These are phyloP conservation scores for Dynastes maya DNA, from an alignment of 2,888 invertebrate genomes.

Conservation along the genomic window DNA sequence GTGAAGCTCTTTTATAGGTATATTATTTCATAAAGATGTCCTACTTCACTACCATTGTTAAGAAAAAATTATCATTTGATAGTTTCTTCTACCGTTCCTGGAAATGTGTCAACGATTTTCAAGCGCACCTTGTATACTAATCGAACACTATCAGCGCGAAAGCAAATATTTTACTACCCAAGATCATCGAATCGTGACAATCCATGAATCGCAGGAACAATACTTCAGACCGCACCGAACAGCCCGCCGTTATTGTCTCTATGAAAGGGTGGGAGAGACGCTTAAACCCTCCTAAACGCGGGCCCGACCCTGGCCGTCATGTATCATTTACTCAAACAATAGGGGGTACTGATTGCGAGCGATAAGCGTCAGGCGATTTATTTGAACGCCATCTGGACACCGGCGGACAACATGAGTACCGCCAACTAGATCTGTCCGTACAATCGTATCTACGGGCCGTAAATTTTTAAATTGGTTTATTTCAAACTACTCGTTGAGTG, in stretches of 20 bases:
- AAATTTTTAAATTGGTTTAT: too few species aligned
- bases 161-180: neutral
- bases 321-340: slow-evolving; percentile 9
- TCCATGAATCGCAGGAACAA: slow-evolving; percentile 3
- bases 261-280: neutral
- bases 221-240: neutral
- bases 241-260: neutral
- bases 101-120: too few species aligned
- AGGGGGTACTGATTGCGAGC: neutral
- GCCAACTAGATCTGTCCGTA: neutral
- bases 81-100: too few species aligned
- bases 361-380: slow-evolving; percentile 6
- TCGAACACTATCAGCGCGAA: neutral
- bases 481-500: too few species aligned
- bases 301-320: neutral
- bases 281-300: neutral
- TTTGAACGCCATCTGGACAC: neutral
- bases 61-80: too few species aligned
- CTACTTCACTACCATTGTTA: too few species aligned
- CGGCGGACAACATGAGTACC: neutral
- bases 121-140: too few species aligned
- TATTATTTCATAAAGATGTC: too few species aligned
- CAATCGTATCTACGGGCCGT: too few species aligned
- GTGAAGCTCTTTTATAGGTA: too few species aligned
- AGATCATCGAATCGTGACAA: slow-evolving; percentile 4